A percentile compares a stretch with the other conserved stretches of the same genome.
These are phyloP conservation scores for Cepaea hortensis DNA, from an alignment of 2,888 invertebrate species.

Conservation along the genomic window DNA sequence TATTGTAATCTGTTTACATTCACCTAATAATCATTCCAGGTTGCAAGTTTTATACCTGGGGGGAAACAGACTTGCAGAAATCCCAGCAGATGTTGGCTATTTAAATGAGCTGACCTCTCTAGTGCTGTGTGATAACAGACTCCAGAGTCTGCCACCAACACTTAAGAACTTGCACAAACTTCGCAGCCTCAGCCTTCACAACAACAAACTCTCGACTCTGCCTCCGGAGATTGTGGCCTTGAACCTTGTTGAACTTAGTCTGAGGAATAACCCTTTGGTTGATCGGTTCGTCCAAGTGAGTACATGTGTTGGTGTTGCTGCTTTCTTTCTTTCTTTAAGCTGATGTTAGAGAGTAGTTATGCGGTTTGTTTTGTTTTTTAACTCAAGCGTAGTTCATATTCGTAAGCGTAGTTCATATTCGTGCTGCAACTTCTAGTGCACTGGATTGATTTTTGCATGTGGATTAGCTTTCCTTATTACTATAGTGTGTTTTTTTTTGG, in stretches of 20 bases:
- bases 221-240: slow-evolving; percentile 96
- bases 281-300: slow-evolving; percentile 90
- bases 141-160: slow-evolving; percentile 92
- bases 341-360: too few relatives aligned
- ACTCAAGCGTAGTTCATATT: too few relatives aligned
- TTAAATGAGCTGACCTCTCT: slow-evolving; percentile 88
- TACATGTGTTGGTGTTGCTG: background rate
- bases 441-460: too few relatives aligned
- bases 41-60: slow-evolving; percentile 92
- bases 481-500: too few relatives aligned
- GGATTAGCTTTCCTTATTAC: too few relatives aligned
- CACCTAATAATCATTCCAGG: slow-evolving; percentile 78
- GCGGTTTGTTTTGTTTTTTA: too few relatives aligned
- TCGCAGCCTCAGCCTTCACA: slow-evolving; percentile 91
- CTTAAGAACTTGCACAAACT: slow-evolving; percentile 91
- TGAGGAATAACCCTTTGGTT: slow-evolving; percentile 94
- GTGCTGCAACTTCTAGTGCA: too few relatives aligned
- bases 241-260: slow-evolving; percentile 92
- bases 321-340: background rate
- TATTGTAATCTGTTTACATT: too few relatives aligned
- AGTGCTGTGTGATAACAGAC: slow-evolving; percentile 91
- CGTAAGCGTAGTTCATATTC: too few relatives aligned
- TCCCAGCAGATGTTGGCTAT: slow-evolving; percentile 84
- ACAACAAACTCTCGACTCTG: slow-evolving; percentile 85
- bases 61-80: slow-evolving; percentile 89